Evolutionary conservation across 2,113 vertebrate species (phyloP).

Genomic region (Seriola dumerili): DNA sequence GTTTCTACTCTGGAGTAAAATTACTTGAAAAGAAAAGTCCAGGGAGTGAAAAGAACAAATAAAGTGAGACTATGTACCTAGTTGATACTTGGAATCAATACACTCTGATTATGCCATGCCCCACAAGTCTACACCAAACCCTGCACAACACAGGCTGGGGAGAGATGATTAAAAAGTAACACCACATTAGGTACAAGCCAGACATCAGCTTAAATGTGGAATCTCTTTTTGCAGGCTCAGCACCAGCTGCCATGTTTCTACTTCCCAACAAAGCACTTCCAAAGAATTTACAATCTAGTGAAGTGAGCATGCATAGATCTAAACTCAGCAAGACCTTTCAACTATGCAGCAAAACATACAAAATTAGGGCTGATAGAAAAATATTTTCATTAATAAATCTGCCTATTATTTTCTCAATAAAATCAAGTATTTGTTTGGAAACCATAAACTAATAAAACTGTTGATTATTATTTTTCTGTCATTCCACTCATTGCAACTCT

Average conservation of each 20-base stretch:
- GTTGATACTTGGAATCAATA: not conserved
- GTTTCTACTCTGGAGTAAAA: not conserved
- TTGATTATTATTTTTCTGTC: not conserved
- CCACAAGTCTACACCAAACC: not conserved
- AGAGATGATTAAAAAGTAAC: conserved; percentile 7
- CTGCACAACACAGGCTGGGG: not conserved
- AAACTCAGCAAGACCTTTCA: no score
- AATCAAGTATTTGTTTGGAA: no score
- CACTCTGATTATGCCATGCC: not conserved
- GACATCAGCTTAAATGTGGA: not conserved
- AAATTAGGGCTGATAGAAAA: no score
- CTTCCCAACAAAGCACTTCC: not conserved
- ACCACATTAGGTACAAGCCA: not conserved
- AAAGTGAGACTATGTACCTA: not conserved
- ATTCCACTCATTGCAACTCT: not conserved
- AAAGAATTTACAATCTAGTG: no score
- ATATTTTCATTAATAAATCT: no score
- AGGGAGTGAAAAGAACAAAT: not conserved
- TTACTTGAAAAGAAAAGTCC: not conserved
- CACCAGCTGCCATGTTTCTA: not conserved
- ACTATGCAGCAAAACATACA: no score
- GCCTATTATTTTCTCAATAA: no score
- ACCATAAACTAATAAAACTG: no score
- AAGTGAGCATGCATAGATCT: no score
- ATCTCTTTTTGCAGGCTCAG: not conserved